These are phyloP conservation scores for Glaucomys volans DNA, from an alignment of 2,113 vertebrate species.

Conservation along the genomic window DNA sequence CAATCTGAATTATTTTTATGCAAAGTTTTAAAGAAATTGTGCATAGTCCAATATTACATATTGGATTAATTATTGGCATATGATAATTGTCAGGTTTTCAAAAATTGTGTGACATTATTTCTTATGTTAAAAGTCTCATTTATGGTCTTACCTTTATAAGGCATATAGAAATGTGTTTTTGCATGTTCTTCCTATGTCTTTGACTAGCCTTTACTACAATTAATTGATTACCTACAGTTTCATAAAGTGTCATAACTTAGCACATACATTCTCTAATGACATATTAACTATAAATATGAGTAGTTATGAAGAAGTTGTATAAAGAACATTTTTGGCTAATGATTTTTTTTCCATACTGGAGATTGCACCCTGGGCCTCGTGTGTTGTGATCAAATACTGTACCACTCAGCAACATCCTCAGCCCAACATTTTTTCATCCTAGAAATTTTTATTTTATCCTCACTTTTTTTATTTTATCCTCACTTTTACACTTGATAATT, in stretches of 20 bases:
- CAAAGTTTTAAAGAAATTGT: background rate
- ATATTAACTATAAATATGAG: background rate
- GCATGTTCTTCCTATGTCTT: background rate
- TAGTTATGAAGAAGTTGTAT: background rate
- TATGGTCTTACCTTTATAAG: background rate
- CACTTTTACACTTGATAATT: slow-evolving; percentile 9
- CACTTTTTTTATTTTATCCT: background rate
- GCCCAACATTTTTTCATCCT: background rate
- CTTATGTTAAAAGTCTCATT: background rate
- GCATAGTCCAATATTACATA: background rate
- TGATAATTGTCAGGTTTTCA: background rate
- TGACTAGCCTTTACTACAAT: background rate
- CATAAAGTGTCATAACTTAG: background rate
- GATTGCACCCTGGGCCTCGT: background rate
- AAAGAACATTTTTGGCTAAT: background rate
- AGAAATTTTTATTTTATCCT: background rate
- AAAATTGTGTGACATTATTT: background rate
- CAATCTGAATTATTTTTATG: slow-evolving; percentile 2
- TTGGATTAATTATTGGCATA: background rate
- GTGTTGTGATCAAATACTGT: background rate
- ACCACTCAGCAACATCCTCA: no score
- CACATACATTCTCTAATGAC: background rate
- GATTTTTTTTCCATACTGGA: background rate
- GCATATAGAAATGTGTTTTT: background rate
- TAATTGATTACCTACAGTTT: background rate